Conservation (phyloP, 2,113 vertebrate species). For the Mystacornis crossleyi region DNA sequence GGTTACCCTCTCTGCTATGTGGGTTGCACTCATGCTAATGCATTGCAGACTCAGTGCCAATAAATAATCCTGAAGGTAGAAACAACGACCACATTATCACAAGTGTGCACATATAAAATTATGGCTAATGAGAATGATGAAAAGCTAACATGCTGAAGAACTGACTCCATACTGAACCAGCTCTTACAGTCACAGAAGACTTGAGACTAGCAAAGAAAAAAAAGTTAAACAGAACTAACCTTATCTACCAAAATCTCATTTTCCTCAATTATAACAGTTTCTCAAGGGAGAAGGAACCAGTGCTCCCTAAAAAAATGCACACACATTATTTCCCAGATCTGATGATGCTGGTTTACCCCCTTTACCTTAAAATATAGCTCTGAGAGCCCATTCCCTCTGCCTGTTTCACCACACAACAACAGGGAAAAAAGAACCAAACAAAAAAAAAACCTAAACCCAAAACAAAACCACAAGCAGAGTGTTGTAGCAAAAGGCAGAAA, state of each 20-base stretch:
- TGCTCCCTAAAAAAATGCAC: not conserved
- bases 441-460: not conserved
- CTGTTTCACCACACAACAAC: not conserved
- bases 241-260: not conserved
- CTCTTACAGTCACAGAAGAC: not conserved
- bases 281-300: not conserved
- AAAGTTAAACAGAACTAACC: not conserved
- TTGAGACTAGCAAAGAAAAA: not conserved
- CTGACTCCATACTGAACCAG: not conserved
- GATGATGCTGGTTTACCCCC: not conserved
- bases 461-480: accelerated
- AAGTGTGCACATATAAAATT: not conserved
- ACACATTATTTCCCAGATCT: not conserved
- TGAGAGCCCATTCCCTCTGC: not conserved
- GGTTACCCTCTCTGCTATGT: not conserved
- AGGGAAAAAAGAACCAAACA: accelerated
- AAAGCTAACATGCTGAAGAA: not conserved
- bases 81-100: not conserved
- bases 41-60: not conserved
- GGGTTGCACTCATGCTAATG: not conserved
- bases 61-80: not conserved
- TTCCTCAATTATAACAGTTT: not conserved
- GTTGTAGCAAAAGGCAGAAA: not conserved
- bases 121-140: not conserved
- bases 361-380: not conserved